Evolutionary conservation across 2,797 vertebrate species (phyloP).

Genomic region (Coracias cyanogaster): DNA sequence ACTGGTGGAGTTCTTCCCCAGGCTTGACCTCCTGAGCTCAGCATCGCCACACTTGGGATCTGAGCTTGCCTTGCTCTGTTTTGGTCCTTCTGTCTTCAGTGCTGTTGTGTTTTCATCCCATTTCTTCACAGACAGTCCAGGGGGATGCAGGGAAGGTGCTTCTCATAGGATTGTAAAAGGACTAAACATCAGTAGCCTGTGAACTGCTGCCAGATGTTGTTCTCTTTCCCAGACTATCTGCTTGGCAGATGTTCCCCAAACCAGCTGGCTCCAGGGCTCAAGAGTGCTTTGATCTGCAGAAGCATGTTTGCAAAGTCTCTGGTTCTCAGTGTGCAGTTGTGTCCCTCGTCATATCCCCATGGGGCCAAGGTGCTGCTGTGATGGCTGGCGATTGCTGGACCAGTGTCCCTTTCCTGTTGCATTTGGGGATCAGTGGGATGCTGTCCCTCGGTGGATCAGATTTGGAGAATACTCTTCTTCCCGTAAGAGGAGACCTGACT

Average conservation of each 20-base stretch:
- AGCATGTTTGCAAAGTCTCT: fast-evolving
- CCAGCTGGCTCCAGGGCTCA: background rate
- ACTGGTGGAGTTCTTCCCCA: background rate
- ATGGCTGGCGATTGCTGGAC: fast-evolving
- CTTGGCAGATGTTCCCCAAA: background rate
- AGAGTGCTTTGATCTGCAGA: background rate
- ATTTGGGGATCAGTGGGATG: background rate
- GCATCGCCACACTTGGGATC: fast-evolving
- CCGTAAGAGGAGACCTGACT: background rate
- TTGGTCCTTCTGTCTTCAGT: background rate
- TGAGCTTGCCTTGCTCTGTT: background rate
- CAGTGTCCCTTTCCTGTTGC: background rate
- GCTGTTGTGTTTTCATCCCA: background rate
- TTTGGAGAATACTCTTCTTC: background rate
- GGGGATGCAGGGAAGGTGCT: background rate
- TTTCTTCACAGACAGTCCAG: background rate
- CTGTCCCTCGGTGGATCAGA: background rate
- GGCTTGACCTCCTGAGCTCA: background rate
- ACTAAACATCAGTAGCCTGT: background rate
- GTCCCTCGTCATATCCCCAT: fast-evolving
- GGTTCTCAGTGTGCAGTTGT: fast-evolving
- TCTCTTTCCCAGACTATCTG: background rate
- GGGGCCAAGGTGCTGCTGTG: background rate
- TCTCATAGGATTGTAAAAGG: background rate
- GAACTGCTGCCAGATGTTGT: background rate